Base-by-base conservation (phyloP, 2,113 vertebrate species). In the Anhinga anhinga region DNA sequence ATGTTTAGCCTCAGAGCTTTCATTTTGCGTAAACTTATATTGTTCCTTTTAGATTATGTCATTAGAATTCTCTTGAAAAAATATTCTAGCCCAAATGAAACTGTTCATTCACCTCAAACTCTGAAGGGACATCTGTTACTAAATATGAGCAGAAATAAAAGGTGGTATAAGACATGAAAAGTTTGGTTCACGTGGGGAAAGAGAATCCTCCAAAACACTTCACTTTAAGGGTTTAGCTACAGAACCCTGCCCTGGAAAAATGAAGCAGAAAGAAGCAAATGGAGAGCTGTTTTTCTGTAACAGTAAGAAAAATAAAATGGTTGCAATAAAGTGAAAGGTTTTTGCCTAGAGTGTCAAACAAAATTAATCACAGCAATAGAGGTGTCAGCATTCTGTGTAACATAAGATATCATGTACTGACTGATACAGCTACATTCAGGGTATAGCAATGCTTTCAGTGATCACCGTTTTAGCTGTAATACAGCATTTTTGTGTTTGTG, bases 191-290 rank as follows among this genome's bases (percentile, higher is more conserved):
- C 17, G 10, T 49, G 15, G 29, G 59, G 21, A 88, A 96, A 96
- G 45, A 58, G 13, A 74, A 88, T 81, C 21, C 32, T 93, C 36
- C 59, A 92, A 96, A 94, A 63, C 53, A 8, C 7, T 82, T 78
- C 29, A 63, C 84, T 90, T 93, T 34, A 90, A 91, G 32, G n/a
- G 55, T 84, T 96, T 97, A 93, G n/a, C 32, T 83, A 20, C 65
- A 95, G 62, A 52, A 15, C 34, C 4, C 27, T 29, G 40, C 3
- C 25, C 21, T 55, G 50, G 62, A 55, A 95, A 83, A 97, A 90
- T 65, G 65, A 93, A 96, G 29, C n/a, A 97, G 26, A 88, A 69
- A 85, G 30, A 93, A 69, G 5, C 38, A 72, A 96, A 81, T 10
- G 69, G 82, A 88, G 53, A 72, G 30, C 58, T 70, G 7, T 15